These are phyloP conservation scores for Balanococcus diminutus DNA, from an alignment of 2,888 invertebrate genomes.

Conservation along the genomic window DNA sequence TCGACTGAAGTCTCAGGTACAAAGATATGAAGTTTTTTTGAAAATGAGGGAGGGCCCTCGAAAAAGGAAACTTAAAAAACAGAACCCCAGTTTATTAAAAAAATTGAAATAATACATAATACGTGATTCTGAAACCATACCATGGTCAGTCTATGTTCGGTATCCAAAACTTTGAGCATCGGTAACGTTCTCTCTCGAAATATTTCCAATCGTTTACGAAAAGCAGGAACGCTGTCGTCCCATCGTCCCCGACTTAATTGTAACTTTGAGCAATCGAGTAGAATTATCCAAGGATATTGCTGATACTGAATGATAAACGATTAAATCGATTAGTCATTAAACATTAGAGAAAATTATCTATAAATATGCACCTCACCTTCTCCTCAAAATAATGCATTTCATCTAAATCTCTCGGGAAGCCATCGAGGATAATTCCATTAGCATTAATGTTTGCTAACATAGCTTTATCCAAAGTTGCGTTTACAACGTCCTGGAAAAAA, in stretches of 20 bases:
- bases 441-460: conserved; percentile 68
- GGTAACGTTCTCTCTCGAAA: conserved; percentile 87
- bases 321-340: background rate
- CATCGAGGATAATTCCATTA: conserved; percentile 87
- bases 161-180: conserved; percentile 85
- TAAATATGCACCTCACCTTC: conserved; percentile 78
- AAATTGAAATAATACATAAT: no score
- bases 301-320: conserved; percentile 69
- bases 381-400: conserved; percentile 88
- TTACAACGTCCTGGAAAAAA: conserved; percentile 68
- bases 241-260: conserved; percentile 82
- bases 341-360: no score
- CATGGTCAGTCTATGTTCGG: conserved; percentile 79
- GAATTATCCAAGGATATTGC: conserved; percentile 77
- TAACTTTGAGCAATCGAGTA: conserved; percentile 89
- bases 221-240: conserved; percentile 86
- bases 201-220: conserved; percentile 79
- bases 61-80: no score
- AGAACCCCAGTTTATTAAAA: no score
- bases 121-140: conserved; percentile 69
- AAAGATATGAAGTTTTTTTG: no score
- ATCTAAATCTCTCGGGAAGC: conserved; percentile 88
- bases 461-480: conserved; percentile 75
- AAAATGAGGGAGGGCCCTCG: no score
- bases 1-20: no score